These are phyloP conservation scores for Malurus splendens DNA, from an alignment of 2,797 vertebrate species.

Conservation along the genomic window DNA sequence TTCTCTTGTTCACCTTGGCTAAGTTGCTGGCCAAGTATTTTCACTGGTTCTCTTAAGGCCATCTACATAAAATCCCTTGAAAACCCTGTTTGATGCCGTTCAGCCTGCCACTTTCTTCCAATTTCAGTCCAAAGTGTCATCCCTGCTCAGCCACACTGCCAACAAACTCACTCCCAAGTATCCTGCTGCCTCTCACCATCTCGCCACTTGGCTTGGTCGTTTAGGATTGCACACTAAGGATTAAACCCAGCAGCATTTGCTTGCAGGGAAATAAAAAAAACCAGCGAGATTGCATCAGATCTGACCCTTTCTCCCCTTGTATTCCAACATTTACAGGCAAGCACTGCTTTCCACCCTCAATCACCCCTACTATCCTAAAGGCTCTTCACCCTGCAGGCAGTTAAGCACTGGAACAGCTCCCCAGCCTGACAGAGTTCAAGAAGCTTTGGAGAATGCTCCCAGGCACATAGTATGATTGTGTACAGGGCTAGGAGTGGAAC, in stretches of 20 bases:
- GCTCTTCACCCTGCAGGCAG: background rate
- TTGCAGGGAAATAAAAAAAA: background rate
- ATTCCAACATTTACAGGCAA: background rate
- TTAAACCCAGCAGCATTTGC: background rate
- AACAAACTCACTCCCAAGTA: background rate
- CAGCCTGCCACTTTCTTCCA: background rate
- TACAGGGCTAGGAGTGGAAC: background rate
- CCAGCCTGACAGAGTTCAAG: background rate
- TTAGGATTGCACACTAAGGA: background rate
- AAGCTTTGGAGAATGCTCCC: accelerated
- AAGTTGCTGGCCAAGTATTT: background rate
- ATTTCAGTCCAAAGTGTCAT: background rate
- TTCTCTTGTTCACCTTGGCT: background rate
- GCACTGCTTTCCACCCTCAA: background rate
- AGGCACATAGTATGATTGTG: background rate
- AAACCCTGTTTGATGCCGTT: background rate
- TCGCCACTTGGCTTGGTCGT: background rate
- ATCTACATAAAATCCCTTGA: background rate
- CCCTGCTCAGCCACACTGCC: background rate
- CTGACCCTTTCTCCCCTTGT: background rate
- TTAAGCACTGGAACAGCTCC: background rate
- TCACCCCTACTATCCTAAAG: background rate
- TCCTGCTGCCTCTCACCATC: background rate
- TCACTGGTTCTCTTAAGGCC: background rate
- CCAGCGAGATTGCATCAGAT: accelerated